These are phyloP conservation scores for Hirtodrosophila confusa DNA, from an alignment of 2,888 invertebrate genomes.

Conservation along the genomic window DNA sequence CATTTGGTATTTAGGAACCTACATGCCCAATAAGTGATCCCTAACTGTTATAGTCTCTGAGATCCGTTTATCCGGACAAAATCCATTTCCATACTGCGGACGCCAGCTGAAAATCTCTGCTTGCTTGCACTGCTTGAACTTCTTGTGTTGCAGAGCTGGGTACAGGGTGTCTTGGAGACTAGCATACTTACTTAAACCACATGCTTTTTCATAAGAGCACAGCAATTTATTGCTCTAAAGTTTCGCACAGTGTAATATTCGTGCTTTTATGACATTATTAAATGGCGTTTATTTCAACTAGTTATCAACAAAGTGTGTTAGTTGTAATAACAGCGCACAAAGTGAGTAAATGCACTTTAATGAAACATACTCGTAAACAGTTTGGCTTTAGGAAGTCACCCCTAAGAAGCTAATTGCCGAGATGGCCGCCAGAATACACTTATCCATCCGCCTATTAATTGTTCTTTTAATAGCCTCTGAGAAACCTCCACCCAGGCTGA, in stretches of 20 bases:
- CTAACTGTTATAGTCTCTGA: too few species aligned
- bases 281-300: slow-evolving; percentile 17
- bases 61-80: too few species aligned
- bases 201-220: too few species aligned
- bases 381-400: slow-evolving; percentile 70
- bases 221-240: not conserved
- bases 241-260: slow-evolving; percentile 38
- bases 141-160: too few species aligned
- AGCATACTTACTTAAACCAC: too few species aligned
- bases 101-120: too few species aligned
- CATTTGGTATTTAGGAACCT: too few species aligned
- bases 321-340: slow-evolving; percentile 24
- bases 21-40: too few species aligned
- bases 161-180: too few species aligned
- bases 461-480: slow-evolving; percentile 62
- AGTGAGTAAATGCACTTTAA: slow-evolving; percentile 33
- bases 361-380: slow-evolving; percentile 25
- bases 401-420: slow-evolving; percentile 43
- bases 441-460: slow-evolving; percentile 47
- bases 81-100: too few species aligned
- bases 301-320: slow-evolving; percentile 42
- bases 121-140: too few species aligned
- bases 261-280: slow-evolving; percentile 37
- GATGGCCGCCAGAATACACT: slow-evolving; percentile 48
- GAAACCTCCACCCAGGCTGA: slow-evolving; percentile 45